Conservation (phyloP, 2,797 vertebrate species). For the Prionace glauca region DNA sequence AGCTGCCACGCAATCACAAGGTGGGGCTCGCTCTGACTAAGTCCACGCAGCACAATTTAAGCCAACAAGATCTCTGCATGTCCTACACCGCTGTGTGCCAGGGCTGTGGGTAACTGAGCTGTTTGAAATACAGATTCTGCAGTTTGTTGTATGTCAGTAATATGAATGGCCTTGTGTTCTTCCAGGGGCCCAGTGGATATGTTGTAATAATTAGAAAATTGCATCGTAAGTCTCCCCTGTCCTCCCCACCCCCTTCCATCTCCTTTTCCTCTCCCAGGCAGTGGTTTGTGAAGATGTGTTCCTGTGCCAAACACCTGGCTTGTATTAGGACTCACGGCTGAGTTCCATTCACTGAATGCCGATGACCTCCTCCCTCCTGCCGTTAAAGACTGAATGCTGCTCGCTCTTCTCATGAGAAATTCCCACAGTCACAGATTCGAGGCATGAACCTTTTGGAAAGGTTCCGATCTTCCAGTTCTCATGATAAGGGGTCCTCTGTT, state of each 20-base stretch:
- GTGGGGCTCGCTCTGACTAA: background rate
- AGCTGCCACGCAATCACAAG: background rate
- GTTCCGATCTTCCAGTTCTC: slow-evolving; percentile 11
- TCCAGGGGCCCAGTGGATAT: background rate
- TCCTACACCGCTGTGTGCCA: background rate
- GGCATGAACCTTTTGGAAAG: slow-evolving; percentile 36
- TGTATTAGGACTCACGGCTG: background rate
- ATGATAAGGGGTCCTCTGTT: slow-evolving; percentile 43
- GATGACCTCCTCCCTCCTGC: background rate
- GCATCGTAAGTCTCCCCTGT: background rate
- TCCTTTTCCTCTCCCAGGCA: background rate
- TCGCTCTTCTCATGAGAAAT: background rate
- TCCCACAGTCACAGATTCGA: background rate
- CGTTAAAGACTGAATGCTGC: background rate
- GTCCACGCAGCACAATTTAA: background rate
- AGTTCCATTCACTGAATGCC: background rate
- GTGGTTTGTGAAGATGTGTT: background rate
- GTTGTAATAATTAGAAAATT: background rate
- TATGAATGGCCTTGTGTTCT: background rate
- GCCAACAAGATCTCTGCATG: background rate
- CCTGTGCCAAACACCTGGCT: background rate
- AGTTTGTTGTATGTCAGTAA: background rate
- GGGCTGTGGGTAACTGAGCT: background rate
- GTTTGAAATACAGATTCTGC: background rate
- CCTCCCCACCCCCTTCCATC: background rate